phyloP scores from a whole-genome alignment of 2,113 vertebrate genomes.

The Cardinalis cardinalis region DNA sequence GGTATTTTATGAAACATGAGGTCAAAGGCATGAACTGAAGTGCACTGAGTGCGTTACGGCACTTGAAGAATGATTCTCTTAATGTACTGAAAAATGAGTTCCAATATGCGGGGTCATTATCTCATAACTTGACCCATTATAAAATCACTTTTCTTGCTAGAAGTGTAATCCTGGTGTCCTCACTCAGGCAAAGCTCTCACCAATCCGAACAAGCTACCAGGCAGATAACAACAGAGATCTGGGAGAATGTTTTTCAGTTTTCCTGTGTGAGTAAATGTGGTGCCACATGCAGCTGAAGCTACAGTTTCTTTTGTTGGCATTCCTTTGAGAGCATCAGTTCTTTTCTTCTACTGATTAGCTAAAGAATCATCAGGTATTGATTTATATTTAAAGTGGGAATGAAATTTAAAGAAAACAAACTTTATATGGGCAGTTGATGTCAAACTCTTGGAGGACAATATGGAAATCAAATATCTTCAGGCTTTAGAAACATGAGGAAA shows the following conservation, averaged over 20 bases:
- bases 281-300: background rate
- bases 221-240: background rate
- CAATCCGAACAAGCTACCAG: background rate
- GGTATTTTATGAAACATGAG: slow-evolving; percentile 12
- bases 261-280: background rate
- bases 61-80: background rate
- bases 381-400: background rate
- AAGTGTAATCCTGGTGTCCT: background rate
- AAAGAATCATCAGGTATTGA: background rate
- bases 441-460: background rate
- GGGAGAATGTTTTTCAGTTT: background rate
- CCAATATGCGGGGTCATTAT: background rate
- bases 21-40: slow-evolving; percentile 4
- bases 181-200: background rate
- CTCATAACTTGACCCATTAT: background rate
- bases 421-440: background rate
- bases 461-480: background rate
- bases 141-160: slow-evolving; percentile 9
- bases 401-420: background rate
- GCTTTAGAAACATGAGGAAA: background rate
- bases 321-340: background rate
- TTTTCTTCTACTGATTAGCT: background rate
- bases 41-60: background rate
- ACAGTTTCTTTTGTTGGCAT: background rate
- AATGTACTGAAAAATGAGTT: background rate